These are phyloP conservation scores for Bombus sibiricus DNA, from an alignment of 1,140 invertebrate genomes.

Conservation along the genomic window DNA sequence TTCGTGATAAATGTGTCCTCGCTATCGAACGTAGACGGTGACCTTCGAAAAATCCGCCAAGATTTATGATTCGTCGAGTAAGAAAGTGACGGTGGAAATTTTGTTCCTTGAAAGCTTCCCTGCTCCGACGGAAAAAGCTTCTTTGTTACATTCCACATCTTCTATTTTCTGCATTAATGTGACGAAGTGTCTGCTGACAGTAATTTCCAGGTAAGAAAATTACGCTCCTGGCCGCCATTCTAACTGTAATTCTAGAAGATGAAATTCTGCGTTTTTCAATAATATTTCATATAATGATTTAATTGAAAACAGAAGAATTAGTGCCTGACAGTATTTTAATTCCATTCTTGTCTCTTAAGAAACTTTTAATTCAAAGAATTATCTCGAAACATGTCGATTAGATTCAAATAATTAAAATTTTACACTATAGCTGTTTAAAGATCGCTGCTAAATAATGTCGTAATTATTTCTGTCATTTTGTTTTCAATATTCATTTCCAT, in stretches of 20 bases:
- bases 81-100: constrained; percentile 31
- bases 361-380: too few species aligned
- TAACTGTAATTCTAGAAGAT: not conserved
- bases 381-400: too few species aligned
- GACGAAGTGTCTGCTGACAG: not conserved
- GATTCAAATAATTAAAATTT: too few species aligned
- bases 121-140: not conserved
- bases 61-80: constrained; percentile 18
- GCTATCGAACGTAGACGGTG: not conserved
- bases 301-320: too few species aligned
- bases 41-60: not conserved
- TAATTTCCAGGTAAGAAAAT: constrained; percentile 4
- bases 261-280: not conserved
- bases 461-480: too few species aligned
- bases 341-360: too few species aligned
- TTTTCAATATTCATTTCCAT: too few species aligned
- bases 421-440: too few species aligned
- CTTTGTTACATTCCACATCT: not conserved
- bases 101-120: not conserved
- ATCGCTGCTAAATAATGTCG: too few species aligned
- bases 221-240: not conserved
- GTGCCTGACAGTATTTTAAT: not conserved
- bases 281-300: too few species aligned
- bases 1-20: constrained; percentile 4
- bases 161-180: not conserved